Base-by-base conservation (phyloP, 2,797 vertebrate genomes). In the Enoplosus armatus region DNA sequence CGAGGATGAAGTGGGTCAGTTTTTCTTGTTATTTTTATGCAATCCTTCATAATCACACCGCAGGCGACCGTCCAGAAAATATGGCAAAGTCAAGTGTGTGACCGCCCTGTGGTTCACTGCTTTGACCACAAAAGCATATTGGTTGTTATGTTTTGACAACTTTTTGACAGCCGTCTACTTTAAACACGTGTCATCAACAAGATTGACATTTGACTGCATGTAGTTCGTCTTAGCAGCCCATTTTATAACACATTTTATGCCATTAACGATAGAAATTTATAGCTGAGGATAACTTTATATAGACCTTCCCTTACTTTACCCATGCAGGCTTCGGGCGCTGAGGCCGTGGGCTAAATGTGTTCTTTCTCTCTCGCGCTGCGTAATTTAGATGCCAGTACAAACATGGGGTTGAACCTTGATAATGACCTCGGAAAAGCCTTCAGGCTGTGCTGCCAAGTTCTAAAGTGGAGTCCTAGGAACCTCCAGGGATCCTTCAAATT, bases 111-210 rank as follows among this genome's bases (percentile, higher is more conserved):
- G 87, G 90, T 88, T 84, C 80, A 39, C 77, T 82, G 72, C 85
- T 56, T 45, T 55, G 56, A 88, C 93, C 92, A 82, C 90, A 88
- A 45, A 90, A 82, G 87, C 85, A 86, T 84, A 85, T 80, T 80
- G 80, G 53, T 80, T 79, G 47, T 89, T 86, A 86, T 86, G 83
- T 78, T 89, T 86, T 86, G 83, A 89, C 86, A 90, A 77, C 70
- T 79, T 77, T 90, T 82, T 85, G 87, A 88, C 89, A 80, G 83
- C 79, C 24, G 27, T 69, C 45, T 43, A 7, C 77, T 82, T 83
- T 72, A 73, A 85, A 68, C 77, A 80, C 73, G 61, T 87, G 85
- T 80, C 80, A 72, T 68, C 82, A 58, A 43, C 76, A 37, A 26
- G 58, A 7, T 66, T 69, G 41, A 24, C 31, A 43, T 64, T 56